A percentile compares a stretch with the other conserved stretches of the same genome.
Evolutionary conservation across 2,888 invertebrate species (phyloP).

Genomic region (Dryococelus australis): DNA sequence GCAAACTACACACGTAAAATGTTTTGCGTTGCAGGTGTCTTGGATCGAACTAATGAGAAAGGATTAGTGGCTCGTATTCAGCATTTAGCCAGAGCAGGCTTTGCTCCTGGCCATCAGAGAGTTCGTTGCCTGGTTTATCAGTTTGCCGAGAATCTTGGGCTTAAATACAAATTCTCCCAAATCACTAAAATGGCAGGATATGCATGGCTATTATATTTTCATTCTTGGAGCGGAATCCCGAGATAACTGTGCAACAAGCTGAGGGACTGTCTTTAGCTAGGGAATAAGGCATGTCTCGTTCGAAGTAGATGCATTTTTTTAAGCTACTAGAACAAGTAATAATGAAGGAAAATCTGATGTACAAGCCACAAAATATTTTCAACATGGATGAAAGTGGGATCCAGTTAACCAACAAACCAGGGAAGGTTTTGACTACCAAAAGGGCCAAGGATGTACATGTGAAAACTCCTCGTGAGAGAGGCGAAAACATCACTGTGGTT

Average conservation of each 20-base stretch:
- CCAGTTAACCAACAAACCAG: conserved; percentile 13
- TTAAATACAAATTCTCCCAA: conserved; percentile 13
- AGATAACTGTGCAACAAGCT: conserved; percentile 12
- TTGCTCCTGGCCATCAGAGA: conserved; percentile 23
- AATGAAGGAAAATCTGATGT: not conserved
- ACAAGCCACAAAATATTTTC: conserved; percentile 20
- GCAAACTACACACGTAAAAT: not conserved
- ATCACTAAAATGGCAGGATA: conserved; percentile 23
- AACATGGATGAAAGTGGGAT: conserved; percentile 26
- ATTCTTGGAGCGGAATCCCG: conserved; percentile 20
- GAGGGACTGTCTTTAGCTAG: conserved; percentile 8
- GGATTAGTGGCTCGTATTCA: conserved; percentile 26
- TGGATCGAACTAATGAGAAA: conserved; percentile 24
- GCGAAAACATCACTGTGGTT: conserved; percentile 37
- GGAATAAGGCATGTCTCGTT: not conserved
- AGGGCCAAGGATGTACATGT: conserved; percentile 22
- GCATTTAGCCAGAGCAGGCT: conserved; percentile 5
- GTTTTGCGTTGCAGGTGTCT: conserved; percentile 20
- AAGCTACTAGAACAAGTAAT: conserved; percentile 9
- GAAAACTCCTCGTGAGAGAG: conserved; percentile 35
- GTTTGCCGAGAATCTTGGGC: conserved; percentile 17
- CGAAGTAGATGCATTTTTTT: conserved; percentile 12
- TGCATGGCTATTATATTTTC: not conserved
- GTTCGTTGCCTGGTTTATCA: too few relatives aligned
- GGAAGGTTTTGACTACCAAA: not conserved